phyloP scores from a whole-genome alignment of 2,113 vertebrate genomes.

The Hippocampus comes region DNA sequence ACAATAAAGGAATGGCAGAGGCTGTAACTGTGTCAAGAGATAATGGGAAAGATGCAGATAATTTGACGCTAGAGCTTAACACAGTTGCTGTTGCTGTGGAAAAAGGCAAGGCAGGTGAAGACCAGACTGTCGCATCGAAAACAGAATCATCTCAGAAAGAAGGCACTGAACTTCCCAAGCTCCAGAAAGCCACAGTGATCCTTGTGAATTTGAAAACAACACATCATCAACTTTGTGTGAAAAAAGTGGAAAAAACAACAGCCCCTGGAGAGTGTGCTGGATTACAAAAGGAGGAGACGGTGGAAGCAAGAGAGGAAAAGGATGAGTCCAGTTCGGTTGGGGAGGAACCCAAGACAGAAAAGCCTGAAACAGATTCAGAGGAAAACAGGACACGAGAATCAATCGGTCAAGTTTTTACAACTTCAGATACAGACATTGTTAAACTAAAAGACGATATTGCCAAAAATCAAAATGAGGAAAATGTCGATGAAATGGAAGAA shows the following conservation, averaged over 20 bases:
- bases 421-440: neutral
- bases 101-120: neutral
- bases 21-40: neutral
- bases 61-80: neutral
- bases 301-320: neutral
- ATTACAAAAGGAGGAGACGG: neutral
- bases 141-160: constrained; percentile 4
- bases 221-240: neutral
- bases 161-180: neutral
- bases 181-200: constrained; percentile 14
- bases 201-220: constrained; percentile 23
- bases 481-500: neutral
- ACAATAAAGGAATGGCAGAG: neutral
- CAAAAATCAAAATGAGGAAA: neutral
- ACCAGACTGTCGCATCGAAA: neutral
- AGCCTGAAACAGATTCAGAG: neutral
- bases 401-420: neutral
- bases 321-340: neutral
- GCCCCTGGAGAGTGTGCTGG: neutral
- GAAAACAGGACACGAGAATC: neutral
- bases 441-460: neutral
- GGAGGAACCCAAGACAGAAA: neutral
- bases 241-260: neutral
- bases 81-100: neutral
- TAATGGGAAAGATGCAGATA: neutral